phyloP scores from a whole-genome alignment of 2,797 vertebrate species.

The Lycodopsis pacificus region DNA sequence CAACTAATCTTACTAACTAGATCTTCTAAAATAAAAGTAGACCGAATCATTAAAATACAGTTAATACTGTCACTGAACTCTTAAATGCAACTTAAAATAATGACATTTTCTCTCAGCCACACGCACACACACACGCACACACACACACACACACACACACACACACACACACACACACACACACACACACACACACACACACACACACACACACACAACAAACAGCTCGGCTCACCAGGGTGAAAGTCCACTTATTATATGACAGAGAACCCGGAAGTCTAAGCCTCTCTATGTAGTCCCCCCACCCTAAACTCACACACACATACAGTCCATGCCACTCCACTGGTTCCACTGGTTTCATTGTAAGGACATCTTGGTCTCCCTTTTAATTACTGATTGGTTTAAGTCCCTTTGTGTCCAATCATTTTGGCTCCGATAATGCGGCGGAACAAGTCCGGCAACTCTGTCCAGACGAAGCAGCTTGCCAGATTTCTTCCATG shows the following conservation, averaged over 20 bases:
- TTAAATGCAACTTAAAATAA: not conserved
- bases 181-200: constrained; percentile 31
- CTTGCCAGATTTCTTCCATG: not conserved
- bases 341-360: constrained; percentile 79
- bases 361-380: constrained; percentile 54
- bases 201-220: constrained; percentile 41
- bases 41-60: not conserved
- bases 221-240: constrained; percentile 58
- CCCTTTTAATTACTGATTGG: constrained; percentile 58
- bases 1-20: too few relatives aligned
- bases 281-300: constrained; percentile 54
- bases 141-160: constrained; percentile 44
- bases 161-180: constrained; percentile 16
- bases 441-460: constrained; percentile 39
- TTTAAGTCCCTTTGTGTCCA: constrained; percentile 39
- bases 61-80: not conserved
- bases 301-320: constrained; percentile 63
- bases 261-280: constrained; percentile 67
- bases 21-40: not conserved
- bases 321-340: constrained; percentile 60
- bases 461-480: not conserved
- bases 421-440: constrained; percentile 30
- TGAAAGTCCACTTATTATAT: constrained; percentile 77
- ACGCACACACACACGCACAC: constrained; percentile 16
- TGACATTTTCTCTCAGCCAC: not conserved